A percentile compares a stretch with the other conserved stretches of the same genome.
Conservation (phyloP, 2,888 invertebrate species). For the Malthinus seriepunctatus region DNA sequence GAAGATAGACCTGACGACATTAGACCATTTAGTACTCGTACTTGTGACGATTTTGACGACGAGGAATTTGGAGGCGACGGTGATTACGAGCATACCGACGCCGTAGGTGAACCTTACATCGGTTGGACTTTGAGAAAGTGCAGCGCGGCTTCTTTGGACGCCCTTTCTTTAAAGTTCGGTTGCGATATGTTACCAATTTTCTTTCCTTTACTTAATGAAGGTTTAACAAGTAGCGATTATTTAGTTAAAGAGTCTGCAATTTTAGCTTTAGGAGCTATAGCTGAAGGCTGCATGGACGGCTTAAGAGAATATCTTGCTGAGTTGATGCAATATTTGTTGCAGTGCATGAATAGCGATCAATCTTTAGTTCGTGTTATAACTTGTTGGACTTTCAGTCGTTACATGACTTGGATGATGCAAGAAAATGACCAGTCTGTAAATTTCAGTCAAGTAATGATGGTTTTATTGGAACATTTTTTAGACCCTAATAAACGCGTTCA, state of each 20-base stretch:
- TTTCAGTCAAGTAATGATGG: slow-evolving; percentile 71
- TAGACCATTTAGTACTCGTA: slow-evolving; percentile 91
- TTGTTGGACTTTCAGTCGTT: slow-evolving; percentile 77
- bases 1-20: slow-evolving; percentile 97
- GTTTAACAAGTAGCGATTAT: slow-evolving; percentile 92
- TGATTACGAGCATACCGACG: slow-evolving; percentile 74
- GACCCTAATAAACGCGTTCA: slow-evolving; percentile 78
- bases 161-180: slow-evolving; percentile 93
- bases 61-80: slow-evolving; percentile 65
- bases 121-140: slow-evolving; percentile 97
- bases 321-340: slow-evolving; percentile 69
- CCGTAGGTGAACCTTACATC: slow-evolving; percentile 51
- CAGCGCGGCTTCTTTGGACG: slow-evolving; percentile 96
- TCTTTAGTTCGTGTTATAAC: slow-evolving; percentile 75
- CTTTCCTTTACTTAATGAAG: slow-evolving; percentile 94
- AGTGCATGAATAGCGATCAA: slow-evolving; percentile 68
- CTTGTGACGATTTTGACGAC: slow-evolving; percentile 54
- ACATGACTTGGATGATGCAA: slow-evolving; percentile 71
- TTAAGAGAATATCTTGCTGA: slow-evolving; percentile 71
- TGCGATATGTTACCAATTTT: slow-evolving; percentile 91
- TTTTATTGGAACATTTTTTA: slow-evolving; percentile 69
- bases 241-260: slow-evolving; percentile 95
- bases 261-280: slow-evolving; percentile 73
- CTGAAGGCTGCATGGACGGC: slow-evolving; percentile 64
- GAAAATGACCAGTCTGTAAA: slow-evolving; percentile 59